Base-by-base conservation (phyloP, 23 tunicate species). In the Pegea sp. region DNA sequence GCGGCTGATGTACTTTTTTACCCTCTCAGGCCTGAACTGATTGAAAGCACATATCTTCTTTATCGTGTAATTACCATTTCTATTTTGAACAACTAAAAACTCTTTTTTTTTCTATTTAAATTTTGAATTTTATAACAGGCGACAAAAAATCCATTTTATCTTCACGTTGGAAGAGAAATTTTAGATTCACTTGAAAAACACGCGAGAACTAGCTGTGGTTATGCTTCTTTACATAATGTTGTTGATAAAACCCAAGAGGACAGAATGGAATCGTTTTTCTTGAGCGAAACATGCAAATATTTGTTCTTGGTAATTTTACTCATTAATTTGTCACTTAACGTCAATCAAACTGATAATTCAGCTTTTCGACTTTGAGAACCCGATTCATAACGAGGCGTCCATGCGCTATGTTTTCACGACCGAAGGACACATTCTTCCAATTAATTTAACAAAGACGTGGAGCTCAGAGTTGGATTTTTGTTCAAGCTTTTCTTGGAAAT, bases 241-340 rank as follows among this genome's bases (percentile, higher is more conserved):
- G 27, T 77, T 1, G 97, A 88, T 52, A 76, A 77, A 49, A 52
- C 97, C 5, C 89, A 75, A 46, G 97, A 88, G 29, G 97, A 88
- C 59, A 52, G 97, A 60, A 88, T 88, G 97, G 97, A 88, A 44
- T 76, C 89, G n/a, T 88, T 88, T 56, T 88, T 88, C 46, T 75
- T 88, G 48, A 76, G 88, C 65, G 97, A 88, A 54, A 88, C 97
- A 7, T 76, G 79, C 79, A 88, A 88, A 57, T 88, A 88, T 53
- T 42, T 88, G 1, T 88, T 69, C 44, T 26, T 88, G 73, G 87
- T 76, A 59, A n/a, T n/a, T n/a, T n/a, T n/a, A n/a, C n/a, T n/a
- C n/a, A n/a, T n/a, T n/a, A n/a, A n/a, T n/a, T n/a, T n/a, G n/a
- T n/a, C n/a, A n/a, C n/a, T n/a, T n/a, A 38, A 38, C 46, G 46